Percentiles rank a stretch among this genome's conserved stretches.
Conservation (phyloP, 1,140 invertebrate genomes). For the Solen grandis region DNA sequence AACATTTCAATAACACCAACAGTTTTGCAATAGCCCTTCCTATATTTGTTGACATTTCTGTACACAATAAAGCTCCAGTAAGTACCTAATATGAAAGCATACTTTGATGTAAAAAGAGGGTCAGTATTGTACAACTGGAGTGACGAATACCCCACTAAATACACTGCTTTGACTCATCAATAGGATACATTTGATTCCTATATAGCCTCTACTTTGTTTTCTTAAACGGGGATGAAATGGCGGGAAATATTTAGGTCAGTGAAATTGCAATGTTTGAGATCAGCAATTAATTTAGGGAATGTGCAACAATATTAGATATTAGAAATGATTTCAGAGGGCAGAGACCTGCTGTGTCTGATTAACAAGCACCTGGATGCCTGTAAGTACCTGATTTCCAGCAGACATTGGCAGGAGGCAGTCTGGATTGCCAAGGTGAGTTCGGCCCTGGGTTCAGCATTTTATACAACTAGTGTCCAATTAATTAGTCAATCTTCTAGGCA, state of each 20-base stretch:
- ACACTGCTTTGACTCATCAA: neutral
- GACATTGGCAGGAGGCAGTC: conserved; percentile 28
- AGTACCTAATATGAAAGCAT: neutral
- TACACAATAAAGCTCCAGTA: neutral
- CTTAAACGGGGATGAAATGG: no score
- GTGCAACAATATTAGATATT: neutral
- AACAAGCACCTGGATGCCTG: conserved; percentile 35
- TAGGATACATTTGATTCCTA: neutral
- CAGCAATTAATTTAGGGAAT: no score
- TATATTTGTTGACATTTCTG: neutral
- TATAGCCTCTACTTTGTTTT: neutral
- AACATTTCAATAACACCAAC: neutral
- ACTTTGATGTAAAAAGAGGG: neutral
- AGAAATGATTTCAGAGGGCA: conserved; percentile 9
- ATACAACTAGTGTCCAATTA: no score
- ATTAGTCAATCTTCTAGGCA: no score
- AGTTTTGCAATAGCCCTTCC: neutral
- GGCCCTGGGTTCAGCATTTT: neutral
- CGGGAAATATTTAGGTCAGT: no score
- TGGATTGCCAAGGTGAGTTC: conserved; percentile 40
- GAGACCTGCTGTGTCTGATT: conserved; percentile 43
- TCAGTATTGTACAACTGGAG: no score
- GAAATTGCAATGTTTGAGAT: neutral
- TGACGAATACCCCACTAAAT: neutral
- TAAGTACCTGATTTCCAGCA: conserved; percentile 37